These are phyloP conservation scores for Sebastolobus altivelis DNA, from an alignment of 2,797 vertebrate genomes.

Conservation along the genomic window DNA sequence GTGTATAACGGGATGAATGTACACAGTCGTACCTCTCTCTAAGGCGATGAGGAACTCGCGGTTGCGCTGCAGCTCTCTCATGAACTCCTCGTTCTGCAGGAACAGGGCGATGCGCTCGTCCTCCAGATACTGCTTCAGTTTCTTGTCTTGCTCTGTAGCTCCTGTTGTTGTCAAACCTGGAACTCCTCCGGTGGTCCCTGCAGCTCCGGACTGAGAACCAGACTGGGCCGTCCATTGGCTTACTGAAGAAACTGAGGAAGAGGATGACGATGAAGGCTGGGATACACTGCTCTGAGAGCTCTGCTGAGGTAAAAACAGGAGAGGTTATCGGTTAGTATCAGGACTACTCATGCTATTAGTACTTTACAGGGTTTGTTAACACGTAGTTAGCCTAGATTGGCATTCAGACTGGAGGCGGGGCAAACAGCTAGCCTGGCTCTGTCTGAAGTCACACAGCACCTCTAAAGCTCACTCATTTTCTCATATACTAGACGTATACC, in stretches of 20 bases:
- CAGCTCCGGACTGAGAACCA: slow-evolving; percentile 46
- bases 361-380: background rate
- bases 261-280: slow-evolving; percentile 76
- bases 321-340: background rate
- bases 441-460: background rate
- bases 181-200: slow-evolving; percentile 47
- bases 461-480: too few species aligned
- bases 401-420: background rate
- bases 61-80: slow-evolving; percentile 97
- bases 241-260: slow-evolving; percentile 76
- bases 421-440: background rate
- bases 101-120: slow-evolving; percentile 96
- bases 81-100: slow-evolving; percentile 97
- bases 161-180: slow-evolving; percentile 62
- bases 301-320: slow-evolving; percentile 66
- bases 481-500: background rate
- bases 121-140: slow-evolving; percentile 96
- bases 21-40: slow-evolving; percentile 89
- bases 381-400: background rate
- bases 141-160: slow-evolving; percentile 89
- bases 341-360: background rate
- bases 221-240: slow-evolving; percentile 64
- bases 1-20: background rate
- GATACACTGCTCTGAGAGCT: slow-evolving; percentile 78
- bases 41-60: slow-evolving; percentile 95